Conservation (phyloP, 2,797 vertebrate species). For the Graptemys geographica region DNA sequence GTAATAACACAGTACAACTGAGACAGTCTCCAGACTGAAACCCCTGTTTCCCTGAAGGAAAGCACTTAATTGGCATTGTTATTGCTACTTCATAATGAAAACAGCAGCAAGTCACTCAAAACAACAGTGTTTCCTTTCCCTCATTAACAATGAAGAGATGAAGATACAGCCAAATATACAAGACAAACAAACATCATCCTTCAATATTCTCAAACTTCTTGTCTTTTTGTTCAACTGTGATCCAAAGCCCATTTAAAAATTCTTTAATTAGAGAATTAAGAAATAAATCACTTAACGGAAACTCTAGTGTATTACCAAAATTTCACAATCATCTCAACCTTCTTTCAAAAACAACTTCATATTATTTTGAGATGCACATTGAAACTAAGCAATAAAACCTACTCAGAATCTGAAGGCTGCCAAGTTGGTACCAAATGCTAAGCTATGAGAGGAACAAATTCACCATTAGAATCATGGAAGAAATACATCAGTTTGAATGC, state of each 20-base stretch:
- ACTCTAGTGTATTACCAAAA: not conserved
- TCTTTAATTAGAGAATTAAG: too few species aligned
- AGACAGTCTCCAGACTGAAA: not conserved
- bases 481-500: not conserved
- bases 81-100: not conserved
- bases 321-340: not conserved
- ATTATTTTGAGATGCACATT: not conserved
- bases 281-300: too few species aligned
- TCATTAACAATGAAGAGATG: not conserved
- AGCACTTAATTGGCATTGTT: not conserved
- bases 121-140: not conserved
- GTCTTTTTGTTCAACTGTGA: not conserved
- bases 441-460: not conserved
- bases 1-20: not conserved
- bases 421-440: not conserved
- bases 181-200: not conserved
- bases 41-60: not conserved
- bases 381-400: not conserved
- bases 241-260: too few species aligned
- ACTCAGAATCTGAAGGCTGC: not conserved
- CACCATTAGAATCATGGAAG: not conserved
- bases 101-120: not conserved
- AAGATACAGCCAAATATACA: not conserved
- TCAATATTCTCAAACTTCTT: not conserved
- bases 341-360: not conserved